These are phyloP conservation scores for Dynastes maya DNA, from an alignment of 2,888 invertebrate genomes.

Conservation along the genomic window DNA sequence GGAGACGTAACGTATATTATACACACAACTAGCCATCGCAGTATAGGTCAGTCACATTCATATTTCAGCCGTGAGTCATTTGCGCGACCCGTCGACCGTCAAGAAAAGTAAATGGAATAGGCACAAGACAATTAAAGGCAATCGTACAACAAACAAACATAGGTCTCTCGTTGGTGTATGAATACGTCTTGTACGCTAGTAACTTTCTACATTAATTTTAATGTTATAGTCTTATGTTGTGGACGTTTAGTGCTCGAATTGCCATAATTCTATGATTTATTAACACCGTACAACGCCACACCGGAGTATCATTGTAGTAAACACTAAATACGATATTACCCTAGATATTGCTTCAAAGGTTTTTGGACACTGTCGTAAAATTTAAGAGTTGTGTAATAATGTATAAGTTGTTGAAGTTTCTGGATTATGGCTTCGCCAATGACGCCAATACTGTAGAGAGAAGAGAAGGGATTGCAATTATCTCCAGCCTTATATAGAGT, in stretches of 20 bases:
- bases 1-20: slow-evolving; percentile 20
- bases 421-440: too few species aligned
- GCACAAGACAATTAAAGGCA: slow-evolving; percentile 32
- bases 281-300: neutral
- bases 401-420: neutral
- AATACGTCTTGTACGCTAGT: slow-evolving; percentile 1
- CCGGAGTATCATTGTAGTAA: neutral
- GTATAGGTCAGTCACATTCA: slow-evolving; percentile 50
- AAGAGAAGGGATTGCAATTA: too few species aligned
- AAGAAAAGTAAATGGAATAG: slow-evolving; percentile 42
- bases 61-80: slow-evolving; percentile 48
- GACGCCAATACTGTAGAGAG: too few species aligned
- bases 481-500: too few species aligned
- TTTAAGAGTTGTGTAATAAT: slow-evolving; percentile 13
- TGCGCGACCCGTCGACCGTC: slow-evolving; percentile 20
- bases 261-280: slow-evolving; percentile 25
- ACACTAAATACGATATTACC: neutral
- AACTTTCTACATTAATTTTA: slow-evolving; percentile 28
- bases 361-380: slow-evolving; percentile 15
- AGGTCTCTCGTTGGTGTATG: slow-evolving; percentile 23
- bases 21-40: slow-evolving; percentile 18
- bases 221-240: slow-evolving; percentile 16
- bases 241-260: neutral
- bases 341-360: neutral
- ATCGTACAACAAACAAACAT: slow-evolving; percentile 22